phyloP scores from a whole-genome alignment of 2,113 vertebrate species.

The Bungarus multicinctus region DNA sequence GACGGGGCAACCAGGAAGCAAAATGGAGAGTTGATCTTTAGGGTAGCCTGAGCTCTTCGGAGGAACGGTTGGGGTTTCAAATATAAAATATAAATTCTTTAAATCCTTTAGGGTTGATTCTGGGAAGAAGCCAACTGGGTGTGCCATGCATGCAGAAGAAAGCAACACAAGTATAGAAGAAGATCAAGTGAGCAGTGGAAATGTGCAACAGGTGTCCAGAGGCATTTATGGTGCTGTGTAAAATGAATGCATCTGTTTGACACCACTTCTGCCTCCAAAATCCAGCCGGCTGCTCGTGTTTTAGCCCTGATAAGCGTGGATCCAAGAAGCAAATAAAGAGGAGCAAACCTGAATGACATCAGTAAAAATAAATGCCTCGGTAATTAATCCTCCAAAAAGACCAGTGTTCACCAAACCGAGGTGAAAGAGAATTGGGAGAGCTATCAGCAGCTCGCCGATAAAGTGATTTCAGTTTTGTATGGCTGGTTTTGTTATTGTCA shows the following conservation, averaged over 20 bases:
- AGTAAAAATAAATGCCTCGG: conserved; percentile 10
- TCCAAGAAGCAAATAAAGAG: neutral
- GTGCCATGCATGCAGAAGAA: too few relatives aligned
- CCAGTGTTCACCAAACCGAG: neutral
- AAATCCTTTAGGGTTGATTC: neutral
- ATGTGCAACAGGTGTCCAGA: neutral
- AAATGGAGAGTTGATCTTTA: neutral
- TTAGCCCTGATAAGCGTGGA: neutral
- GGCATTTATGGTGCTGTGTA: neutral
- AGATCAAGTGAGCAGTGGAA: neutral
- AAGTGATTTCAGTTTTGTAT: neutral
- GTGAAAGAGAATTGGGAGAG: neutral
- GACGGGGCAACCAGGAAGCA: neutral
- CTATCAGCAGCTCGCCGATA: neutral
- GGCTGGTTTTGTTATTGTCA: neutral
- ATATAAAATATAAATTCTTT: neutral
- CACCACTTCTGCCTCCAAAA: neutral
- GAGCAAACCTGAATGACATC: neutral
- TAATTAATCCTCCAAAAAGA: neutral
- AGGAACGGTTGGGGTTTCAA: neutral
- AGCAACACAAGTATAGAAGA: neutral
- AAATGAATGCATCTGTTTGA: neutral
- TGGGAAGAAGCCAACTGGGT: neutral
- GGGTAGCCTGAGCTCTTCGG: neutral
- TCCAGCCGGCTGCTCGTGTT: neutral